These are phyloP conservation scores for Lota lota DNA, from an alignment of 2,113 vertebrate genomes.

Conservation along the genomic window DNA sequence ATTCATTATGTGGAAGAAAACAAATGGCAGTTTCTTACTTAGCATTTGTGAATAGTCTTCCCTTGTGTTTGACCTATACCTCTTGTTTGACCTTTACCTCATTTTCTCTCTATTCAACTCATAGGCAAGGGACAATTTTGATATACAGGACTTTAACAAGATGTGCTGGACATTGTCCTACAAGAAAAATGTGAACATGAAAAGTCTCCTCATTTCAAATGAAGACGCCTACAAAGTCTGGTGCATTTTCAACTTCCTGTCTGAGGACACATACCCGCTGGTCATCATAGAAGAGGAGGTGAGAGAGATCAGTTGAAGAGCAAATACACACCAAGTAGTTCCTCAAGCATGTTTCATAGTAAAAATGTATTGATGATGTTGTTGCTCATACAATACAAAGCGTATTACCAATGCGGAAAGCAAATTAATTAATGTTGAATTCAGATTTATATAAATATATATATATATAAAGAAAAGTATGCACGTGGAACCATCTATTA, in stretches of 20 bases:
- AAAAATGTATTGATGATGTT: too few relatives aligned
- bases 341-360: too few relatives aligned
- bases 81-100: background rate
- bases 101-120: slow-evolving; percentile 9
- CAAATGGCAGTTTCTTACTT: slow-evolving; percentile 33
- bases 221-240: slow-evolving; percentile 89
- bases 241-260: slow-evolving; percentile 91
- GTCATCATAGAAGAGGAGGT: slow-evolving; percentile 88
- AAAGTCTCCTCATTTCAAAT: slow-evolving; percentile 75
- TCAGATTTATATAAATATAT: too few relatives aligned
- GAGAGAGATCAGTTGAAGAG: slow-evolving; percentile 42
- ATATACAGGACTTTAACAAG: slow-evolving; percentile 85
- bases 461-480: too few relatives aligned
- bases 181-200: slow-evolving; percentile 82
- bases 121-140: slow-evolving; percentile 84
- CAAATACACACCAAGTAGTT: background rate
- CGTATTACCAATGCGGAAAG: too few relatives aligned
- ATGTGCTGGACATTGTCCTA: slow-evolving; percentile 91
- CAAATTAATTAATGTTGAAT: too few relatives aligned
- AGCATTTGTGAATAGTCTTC: slow-evolving; percentile 42
- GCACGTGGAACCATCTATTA: too few relatives aligned
- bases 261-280: slow-evolving; percentile 87
- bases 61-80: slow-evolving; percentile 1
- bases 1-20: slow-evolving; percentile 36
- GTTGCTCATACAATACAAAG: too few relatives aligned